phyloP scores from a whole-genome alignment of 2,888 invertebrate species.

The Timema podura region DNA sequence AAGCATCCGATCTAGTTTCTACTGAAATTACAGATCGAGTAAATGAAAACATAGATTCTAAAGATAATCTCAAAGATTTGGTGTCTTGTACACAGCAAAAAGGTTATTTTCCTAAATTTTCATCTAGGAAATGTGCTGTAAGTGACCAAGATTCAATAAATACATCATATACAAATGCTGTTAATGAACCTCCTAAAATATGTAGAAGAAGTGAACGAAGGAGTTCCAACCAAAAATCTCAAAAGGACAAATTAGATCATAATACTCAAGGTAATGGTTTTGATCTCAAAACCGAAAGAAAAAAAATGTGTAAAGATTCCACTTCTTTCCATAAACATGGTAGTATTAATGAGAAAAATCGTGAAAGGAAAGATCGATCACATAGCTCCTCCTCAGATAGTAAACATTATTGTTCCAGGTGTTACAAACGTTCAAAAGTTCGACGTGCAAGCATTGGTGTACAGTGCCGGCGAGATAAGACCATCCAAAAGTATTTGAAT shows the following conservation, averaged over 20 bases:
- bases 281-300: conserved; percentile 2
- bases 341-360: conserved; percentile 6
- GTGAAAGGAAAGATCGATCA: conserved; percentile 19
- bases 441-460: conserved; percentile 68
- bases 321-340: conserved; percentile 11
- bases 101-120: no score
- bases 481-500: conserved; percentile 35
- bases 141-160: no score
- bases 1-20: no score
- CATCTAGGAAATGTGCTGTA: no score
- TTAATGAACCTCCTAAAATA: conserved; percentile 14
- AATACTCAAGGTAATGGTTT: background rate
- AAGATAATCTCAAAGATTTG: no score
- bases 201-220: conserved; percentile 19
- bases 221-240: conserved; percentile 22
- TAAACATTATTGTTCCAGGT: conserved; percentile 54
- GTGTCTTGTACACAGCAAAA: no score
- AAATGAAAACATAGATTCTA: no score
- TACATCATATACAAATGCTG: background rate
- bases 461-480: conserved; percentile 60
- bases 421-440: conserved; percentile 65
- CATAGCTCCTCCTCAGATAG: conserved; percentile 29
- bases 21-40: no score
- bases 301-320: background rate
- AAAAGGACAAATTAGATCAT: conserved; percentile 20